Percentiles rank a stretch among this genome's conserved stretches.
Evolutionary conservation across 1,140 invertebrate genomes (phyloP).

Genomic region (Oncopodura yosiiana): DNA sequence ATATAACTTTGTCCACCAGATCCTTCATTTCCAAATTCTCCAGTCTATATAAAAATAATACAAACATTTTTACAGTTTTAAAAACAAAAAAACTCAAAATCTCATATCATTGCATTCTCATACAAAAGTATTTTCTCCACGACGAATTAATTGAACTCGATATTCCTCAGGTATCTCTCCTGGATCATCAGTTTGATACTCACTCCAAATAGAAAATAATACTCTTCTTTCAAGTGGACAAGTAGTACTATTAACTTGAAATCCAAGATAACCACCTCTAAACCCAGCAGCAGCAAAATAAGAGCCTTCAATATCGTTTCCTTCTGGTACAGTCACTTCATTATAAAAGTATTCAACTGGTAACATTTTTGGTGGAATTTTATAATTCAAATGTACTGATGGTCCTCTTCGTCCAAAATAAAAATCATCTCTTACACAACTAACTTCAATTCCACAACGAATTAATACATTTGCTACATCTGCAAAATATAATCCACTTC

Average conservation of each 20-base stretch:
- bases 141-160: conserved; percentile 13
- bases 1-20: conserved; percentile 17
- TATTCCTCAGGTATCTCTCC: conserved; percentile 27
- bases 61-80: too few relatives aligned
- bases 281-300: conserved; percentile 30
- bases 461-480: conserved; percentile 7
- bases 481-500: conserved; percentile 14
- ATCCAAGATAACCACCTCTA: conserved; percentile 31
- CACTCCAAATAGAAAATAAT: conserved; percentile 32
- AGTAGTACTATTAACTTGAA: conserved; percentile 22
- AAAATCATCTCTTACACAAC: conserved; percentile 15
- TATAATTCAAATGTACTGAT: conserved; percentile 24
- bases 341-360: conserved; percentile 31
- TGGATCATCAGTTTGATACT: conserved; percentile 26
- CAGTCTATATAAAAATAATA: too few relatives aligned
- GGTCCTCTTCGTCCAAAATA: conserved; percentile 31
- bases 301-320: conserved; percentile 16
- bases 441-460: conserved; percentile 1
- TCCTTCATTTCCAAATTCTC: conserved; percentile 23
- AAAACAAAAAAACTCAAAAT: too few relatives aligned
- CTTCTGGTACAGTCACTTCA: conserved; percentile 25
- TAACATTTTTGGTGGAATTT: background rate
- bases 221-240: conserved; percentile 28
- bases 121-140: conserved; percentile 16
- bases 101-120: conserved; percentile 5